Evolutionary conservation across 2,113 vertebrate genomes (phyloP).

Genomic region (Ranitomeya variabilis): DNA sequence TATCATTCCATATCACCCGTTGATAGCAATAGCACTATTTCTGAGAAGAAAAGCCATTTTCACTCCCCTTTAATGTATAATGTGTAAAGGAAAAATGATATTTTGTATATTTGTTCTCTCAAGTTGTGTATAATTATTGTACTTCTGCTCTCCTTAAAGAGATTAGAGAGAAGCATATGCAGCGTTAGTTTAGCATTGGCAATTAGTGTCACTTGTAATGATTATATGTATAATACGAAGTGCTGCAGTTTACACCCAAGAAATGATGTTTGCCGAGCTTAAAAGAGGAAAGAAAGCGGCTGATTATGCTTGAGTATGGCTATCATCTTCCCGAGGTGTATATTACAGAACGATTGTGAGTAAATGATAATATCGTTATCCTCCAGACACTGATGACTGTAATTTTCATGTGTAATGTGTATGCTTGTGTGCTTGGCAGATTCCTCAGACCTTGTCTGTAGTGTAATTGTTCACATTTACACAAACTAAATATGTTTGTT

Average conservation of each 20-base stretch:
- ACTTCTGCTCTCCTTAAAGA: background rate
- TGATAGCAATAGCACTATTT: too few species aligned
- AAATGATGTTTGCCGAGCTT: background rate
- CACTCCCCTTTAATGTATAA: background rate
- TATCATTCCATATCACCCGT: too few species aligned
- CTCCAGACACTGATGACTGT: constrained; percentile 12
- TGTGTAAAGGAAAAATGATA: background rate
- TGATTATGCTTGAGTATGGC: constrained; percentile 12
- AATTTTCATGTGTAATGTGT: constrained; percentile 19
- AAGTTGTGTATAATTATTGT: constrained; percentile 5
- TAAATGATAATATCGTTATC: background rate
- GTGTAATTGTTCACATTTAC: background rate
- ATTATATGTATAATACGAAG: background rate
- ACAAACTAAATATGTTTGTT: background rate
- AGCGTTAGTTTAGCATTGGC: constrained; percentile 9
- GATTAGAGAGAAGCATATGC: background rate
- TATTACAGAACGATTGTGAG: background rate
- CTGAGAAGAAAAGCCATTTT: background rate
- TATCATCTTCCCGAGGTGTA: background rate
- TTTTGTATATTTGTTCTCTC: background rate
- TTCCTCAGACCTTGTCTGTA: background rate
- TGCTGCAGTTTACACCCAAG: constrained; percentile 69
- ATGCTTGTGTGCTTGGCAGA: background rate
- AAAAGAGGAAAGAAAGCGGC: background rate
- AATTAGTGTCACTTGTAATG: constrained; percentile 44